Evolutionary conservation across 1,140 invertebrate species (phyloP), one percentile per base, ranked within the genome.

Genomic region (Solen grandis): DNA sequence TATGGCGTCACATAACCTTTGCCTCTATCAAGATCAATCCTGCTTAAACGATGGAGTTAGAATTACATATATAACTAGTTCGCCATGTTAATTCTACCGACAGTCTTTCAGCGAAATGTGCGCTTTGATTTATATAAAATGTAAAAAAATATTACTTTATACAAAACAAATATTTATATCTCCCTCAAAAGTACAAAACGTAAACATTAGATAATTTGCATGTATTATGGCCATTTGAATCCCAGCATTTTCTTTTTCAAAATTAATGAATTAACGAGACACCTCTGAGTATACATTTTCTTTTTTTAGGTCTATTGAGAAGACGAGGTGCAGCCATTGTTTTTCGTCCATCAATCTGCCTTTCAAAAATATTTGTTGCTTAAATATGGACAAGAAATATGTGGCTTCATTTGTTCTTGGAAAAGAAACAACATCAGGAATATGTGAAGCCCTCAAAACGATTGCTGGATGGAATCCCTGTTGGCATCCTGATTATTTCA

Each of bases 401-500:
- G 66, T 69, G 38, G 66, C 38, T 3, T n/a, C 46, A 41, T 69
- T 69, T 41, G 25, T 69, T 4, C 5, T 31, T 25, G 66, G 38
- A 10, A 41, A 52, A 13, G 66, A 69, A 52, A 46, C 33, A 2
- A 50, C 38, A 14, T 22, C 19, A 5, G 10, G 2, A 22, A 52
- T 69, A 50, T 1, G 13, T 3, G 66, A 69, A 52, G 66, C 66
- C 2, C 27, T 69, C 16, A 2, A 14, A 13, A 29, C 54, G n/a
- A 52, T 69, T 4, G 2, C 3, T n/a, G 13, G 2, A 50, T 29
- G 27, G 33, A 69, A 69, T 27, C 36, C 46, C 27, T 4, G 4
- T 27, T 69, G 66, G 66, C 1, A 5, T 5, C 66, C 66, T 5
- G 2, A 22, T 5, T 13, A 27, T 29, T 69, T 69, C 27, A 50